Evolutionary conservation across 2,888 invertebrate genomes (phyloP), one percentile per base, ranked within the genome.

Genomic region (Melinaea marsaeus): DNA sequence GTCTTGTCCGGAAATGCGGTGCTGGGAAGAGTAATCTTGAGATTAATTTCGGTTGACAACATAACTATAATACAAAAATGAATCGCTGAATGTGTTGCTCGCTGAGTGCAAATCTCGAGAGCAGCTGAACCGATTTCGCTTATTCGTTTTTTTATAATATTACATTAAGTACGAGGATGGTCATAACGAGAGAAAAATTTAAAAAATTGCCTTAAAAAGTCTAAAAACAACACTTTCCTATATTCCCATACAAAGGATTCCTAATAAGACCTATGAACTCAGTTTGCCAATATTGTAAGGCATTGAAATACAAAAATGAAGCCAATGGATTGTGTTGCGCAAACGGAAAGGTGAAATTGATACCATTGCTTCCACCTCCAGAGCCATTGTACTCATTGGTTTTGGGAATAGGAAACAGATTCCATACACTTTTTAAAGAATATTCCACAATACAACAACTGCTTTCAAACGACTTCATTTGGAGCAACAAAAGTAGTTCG

Each of bases 391-490:
- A 65, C 64, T 73, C 72, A 71, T 74, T 74, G 67, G 70, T 75
- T 71, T 71, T 64, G 35, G 74, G 72, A 70, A 75, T 58, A 48
- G 71, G 71, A 62, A 22, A 60, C 60, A 65, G 73, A 75, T 70
- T 76, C 75, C 46, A 70, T 66, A 57, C 72, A 74, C 61, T 76
- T 76, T 66, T 74, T 79, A 69, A 67, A 70, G 6, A 22, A 69
- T 62, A 75, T 75, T 48, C 74, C 75, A 58, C 63, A 76, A 72
- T 76, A 75, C 60, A 76, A 76, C 22, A 72, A 71, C 56, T 75
- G 74, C 64, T 77, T 78, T 60, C 75, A 76, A 69, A 78, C 77
- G 74, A 77, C 76, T 7, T 76, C 74, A 59, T 78, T 76, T 75
- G 74, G 75, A 2, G 71, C 75, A 66, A 75, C 72, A 64, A 63